Percentiles rank a stretch among this genome's conserved stretches.
phyloP scores from a whole-genome alignment of 2,113 vertebrate genomes.

The Gila orcuttii region DNA sequence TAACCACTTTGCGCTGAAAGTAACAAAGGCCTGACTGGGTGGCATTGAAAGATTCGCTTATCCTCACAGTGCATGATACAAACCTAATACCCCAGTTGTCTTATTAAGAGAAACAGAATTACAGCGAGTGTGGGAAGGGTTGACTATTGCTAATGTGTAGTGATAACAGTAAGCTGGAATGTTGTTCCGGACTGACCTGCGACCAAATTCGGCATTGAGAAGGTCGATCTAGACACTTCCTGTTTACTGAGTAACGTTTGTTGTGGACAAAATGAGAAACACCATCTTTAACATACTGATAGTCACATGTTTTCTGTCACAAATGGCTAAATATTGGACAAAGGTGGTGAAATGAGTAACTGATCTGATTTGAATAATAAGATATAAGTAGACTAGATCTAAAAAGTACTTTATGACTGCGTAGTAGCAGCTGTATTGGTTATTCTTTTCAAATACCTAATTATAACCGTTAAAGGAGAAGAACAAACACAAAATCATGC shows the following conservation, averaged over 20 bases:
- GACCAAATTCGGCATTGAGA: conserved; percentile 61
- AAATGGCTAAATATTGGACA: not conserved
- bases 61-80: not conserved
- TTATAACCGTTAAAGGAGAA: not conserved
- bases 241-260: conserved; percentile 58
- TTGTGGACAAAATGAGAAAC: conserved; percentile 65
- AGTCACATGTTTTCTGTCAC: not conserved
- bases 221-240: conserved; percentile 65
- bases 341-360: not conserved
- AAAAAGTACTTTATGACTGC: not conserved
- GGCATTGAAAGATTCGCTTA: conserved; percentile 23
- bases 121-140: not conserved
- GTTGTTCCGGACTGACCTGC: conserved; percentile 69
- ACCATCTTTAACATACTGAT: conserved; percentile 9
- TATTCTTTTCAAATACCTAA: not conserved
- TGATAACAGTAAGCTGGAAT: conserved; percentile 80
- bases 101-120: not conserved
- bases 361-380: not conserved
- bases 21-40: conserved; percentile 42
- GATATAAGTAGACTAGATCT: not conserved
- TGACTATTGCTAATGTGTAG: conserved; percentile 54
- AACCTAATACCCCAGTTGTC: not conserved
- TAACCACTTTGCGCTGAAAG: not conserved
- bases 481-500: not conserved
- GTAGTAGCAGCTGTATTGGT: not conserved